Evolutionary conservation across 2,888 invertebrate species (phyloP).

Genomic region (Pherbina coryleti): DNA sequence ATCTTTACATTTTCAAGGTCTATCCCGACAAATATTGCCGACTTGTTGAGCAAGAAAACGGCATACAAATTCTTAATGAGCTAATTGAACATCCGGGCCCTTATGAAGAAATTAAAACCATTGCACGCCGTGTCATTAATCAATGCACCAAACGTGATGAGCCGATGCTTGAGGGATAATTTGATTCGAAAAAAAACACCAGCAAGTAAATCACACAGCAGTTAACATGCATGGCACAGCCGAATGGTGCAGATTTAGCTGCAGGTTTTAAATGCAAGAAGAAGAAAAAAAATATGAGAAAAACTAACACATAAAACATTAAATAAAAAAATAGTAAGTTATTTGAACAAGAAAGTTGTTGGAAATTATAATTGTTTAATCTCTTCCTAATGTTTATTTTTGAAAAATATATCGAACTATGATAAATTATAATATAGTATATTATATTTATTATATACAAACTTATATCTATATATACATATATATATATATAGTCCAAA

Average conservation of each 20-base stretch:
- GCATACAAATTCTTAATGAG: constrained; percentile 79
- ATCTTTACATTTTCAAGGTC: constrained; percentile 70
- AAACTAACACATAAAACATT: background rate
- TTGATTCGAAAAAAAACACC: background rate
- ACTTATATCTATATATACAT: constrained; percentile 7
- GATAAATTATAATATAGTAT: constrained; percentile 41
- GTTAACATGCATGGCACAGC: constrained; percentile 1
- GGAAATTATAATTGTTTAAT: constrained; percentile 33
- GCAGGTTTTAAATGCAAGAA: background rate
- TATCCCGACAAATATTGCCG: constrained; percentile 89
- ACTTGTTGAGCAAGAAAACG: constrained; percentile 88
- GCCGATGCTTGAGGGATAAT: constrained; percentile 64
- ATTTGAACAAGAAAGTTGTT: constrained; percentile 32
- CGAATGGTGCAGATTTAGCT: background rate
- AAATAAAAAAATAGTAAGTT: constrained; percentile 27
- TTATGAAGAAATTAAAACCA: constrained; percentile 76
- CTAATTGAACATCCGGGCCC: constrained; percentile 76
- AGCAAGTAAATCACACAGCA: background rate
- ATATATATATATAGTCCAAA: constrained; percentile 15
- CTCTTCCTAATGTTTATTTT: constrained; percentile 45
- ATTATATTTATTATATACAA: constrained; percentile 36
- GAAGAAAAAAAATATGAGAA: constrained; percentile 3
- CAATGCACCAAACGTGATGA: constrained; percentile 72
- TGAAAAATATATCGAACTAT: constrained; percentile 39
- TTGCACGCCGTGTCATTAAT: constrained; percentile 77